These are phyloP conservation scores for Anisognathus igniventris DNA, from an alignment of 2,797 vertebrate genomes.

Conservation along the genomic window DNA sequence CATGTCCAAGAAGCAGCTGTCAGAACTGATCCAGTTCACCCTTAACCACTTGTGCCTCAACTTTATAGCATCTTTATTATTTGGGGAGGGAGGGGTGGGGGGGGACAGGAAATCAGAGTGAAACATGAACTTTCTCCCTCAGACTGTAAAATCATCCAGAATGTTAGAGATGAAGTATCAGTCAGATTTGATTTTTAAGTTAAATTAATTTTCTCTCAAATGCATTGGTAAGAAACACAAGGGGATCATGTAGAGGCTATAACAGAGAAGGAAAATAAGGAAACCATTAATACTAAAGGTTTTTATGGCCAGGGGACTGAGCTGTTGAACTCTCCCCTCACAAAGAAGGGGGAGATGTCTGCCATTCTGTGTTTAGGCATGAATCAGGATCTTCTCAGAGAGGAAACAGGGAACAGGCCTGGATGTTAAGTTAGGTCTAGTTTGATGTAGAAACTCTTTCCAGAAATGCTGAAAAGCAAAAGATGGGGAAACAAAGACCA, in stretches of 20 bases:
- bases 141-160: not conserved
- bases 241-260: not conserved
- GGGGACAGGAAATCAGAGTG: not conserved
- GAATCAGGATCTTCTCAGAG: not conserved
- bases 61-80: constrained; percentile 52
- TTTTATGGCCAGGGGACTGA: not conserved
- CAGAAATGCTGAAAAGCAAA: constrained; percentile 7
- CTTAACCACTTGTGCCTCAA: constrained; percentile 66
- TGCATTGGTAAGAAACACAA: not conserved
- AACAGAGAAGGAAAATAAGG: not conserved
- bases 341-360: not conserved
- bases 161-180: not conserved
- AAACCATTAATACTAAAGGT: not conserved
- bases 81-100: not conserved
- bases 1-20: constrained; percentile 50
- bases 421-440: not conserved
- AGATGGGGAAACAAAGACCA: not conserved
- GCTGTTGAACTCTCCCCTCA: not conserved
- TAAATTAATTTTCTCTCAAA: not conserved
- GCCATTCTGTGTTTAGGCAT: not conserved
- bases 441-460: not conserved
- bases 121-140: constrained; percentile 31
- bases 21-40: constrained; percentile 47
- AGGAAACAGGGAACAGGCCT: constrained; percentile 17
- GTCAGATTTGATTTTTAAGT: not conserved